Evolutionary conservation across 23 tunicate species (phyloP), one percentile per base, ranked within the genome.

Genomic region (Trididemnum clinides): DNA sequence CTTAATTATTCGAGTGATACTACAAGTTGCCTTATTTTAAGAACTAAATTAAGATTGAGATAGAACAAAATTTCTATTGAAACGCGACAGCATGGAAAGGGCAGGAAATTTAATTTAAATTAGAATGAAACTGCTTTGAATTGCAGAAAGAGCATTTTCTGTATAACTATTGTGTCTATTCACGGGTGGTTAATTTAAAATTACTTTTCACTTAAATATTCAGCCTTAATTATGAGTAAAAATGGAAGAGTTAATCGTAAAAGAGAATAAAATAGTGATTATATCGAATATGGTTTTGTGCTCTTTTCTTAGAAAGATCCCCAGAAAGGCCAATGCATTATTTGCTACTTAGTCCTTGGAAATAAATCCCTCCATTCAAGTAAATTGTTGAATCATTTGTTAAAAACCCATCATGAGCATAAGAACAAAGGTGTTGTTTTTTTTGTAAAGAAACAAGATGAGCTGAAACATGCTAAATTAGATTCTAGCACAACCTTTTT

Each of bases 311-410:
- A 84, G 33, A 37, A 29, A 28, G 88, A 84, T 73, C 64, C 51
- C 34, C 80, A 38, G 33, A 84, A 35, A 38, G 81, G 80, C 82
- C 88, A 22, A 44, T 84, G 88, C 28, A 28, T 74, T 3, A 75
- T 84, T 34, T 84, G 88, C 82, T 32, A 22, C 69, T 7, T 25
- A 31, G 78, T 28, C 84, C 78, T 84, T 12, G 29, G 82, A 31
- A 73, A 84, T 39, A 10, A 81, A 6, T 72, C 21, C 28, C 84
- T 73, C 6, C 84, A 18, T 32, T 83, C 88, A 34, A 28, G 84
- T n/a, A 84, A 76, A 73, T 77, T 78, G 28, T 64, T 18, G 32
- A 75, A 83, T 20, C 64, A 77, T 28, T 77, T 83, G n/a, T 29
- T 74, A 33, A 83, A 76, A 37, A 25, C 34, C 21, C 87, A 83